A percentile compares a stretch with the other conserved stretches of the same genome.
phyloP scores from a whole-genome alignment of 1,140 invertebrate genomes.

The Bombus cullumanus region DNA sequence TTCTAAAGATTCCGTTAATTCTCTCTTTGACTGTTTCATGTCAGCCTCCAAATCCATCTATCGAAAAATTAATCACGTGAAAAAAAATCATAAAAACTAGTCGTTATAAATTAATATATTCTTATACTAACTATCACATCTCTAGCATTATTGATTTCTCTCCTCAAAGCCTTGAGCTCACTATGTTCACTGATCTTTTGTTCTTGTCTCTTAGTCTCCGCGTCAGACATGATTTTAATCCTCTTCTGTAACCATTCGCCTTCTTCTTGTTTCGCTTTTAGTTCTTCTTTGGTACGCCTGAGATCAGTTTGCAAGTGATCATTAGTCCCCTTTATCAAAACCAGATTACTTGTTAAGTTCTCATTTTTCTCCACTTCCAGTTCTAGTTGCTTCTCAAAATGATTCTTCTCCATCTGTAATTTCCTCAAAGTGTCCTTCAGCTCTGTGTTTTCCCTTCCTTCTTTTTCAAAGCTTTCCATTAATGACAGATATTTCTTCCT shows the following conservation, averaged over 20 bases:
- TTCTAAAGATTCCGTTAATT: conserved; percentile 66
- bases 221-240: conserved; percentile 73
- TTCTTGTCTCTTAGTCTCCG: conserved; percentile 75
- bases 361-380: conserved; percentile 85
- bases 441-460: conserved; percentile 80
- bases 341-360: conserved; percentile 85
- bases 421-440: conserved; percentile 81
- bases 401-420: conserved; percentile 80
- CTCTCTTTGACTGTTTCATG: conserved; percentile 76
- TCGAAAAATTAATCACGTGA: conserved; percentile 20
- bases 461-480: conserved; percentile 78
- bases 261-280: conserved; percentile 83
- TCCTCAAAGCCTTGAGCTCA: conserved; percentile 81
- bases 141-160: conserved; percentile 76
- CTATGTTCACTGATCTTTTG: conserved; percentile 76
- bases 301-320: conserved; percentile 83
- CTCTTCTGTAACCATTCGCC: conserved; percentile 82
- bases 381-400: conserved; percentile 84
- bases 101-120: not conserved
- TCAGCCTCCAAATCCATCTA: conserved; percentile 82
- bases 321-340: conserved; percentile 82
- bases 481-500: conserved; percentile 73
- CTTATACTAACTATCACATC: conserved; percentile 73
- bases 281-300: conserved; percentile 83
- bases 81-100: not conserved